Conservation (phyloP, 2,888 invertebrate genomes). For the Brenthis ino region DNA sequence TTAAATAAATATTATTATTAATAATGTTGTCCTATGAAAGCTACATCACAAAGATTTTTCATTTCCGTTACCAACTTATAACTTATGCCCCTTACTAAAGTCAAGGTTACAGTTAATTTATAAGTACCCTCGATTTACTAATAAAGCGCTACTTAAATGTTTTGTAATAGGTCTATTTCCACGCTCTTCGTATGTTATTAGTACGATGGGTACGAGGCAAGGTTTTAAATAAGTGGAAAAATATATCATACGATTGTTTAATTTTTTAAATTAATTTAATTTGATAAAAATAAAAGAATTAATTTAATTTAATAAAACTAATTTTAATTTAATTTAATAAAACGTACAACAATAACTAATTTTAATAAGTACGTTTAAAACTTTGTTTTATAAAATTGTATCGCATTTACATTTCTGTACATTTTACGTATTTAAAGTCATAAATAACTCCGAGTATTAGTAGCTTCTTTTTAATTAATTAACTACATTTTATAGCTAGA, state of each 20-base stretch:
- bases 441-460: too few species aligned
- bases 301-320: too few species aligned
- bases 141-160: slow-evolving; percentile 32
- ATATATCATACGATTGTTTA: slow-evolving; percentile 5
- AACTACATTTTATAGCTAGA: too few species aligned
- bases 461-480: too few species aligned
- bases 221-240: background rate
- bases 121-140: slow-evolving; percentile 32
- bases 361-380: too few species aligned
- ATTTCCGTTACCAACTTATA: slow-evolving; percentile 4
- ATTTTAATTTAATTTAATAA: too few species aligned
- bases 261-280: background rate
- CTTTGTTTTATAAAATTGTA: too few species aligned
- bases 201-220: background rate
- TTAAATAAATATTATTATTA: too few species aligned
- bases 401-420: too few species aligned
- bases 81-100: slow-evolving; percentile 30
- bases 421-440: too few species aligned
- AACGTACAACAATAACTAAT: too few species aligned
- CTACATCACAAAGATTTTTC: background rate
- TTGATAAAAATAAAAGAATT: background rate
- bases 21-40: background rate
- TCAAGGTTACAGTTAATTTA: slow-evolving; percentile 35
- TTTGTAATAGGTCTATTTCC: slow-evolving; percentile 26
- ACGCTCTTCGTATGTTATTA: slow-evolving; percentile 8